Base-by-base conservation (phyloP, 2,113 vertebrate species). In the Rhegmatorhina hoffmannsi region DNA sequence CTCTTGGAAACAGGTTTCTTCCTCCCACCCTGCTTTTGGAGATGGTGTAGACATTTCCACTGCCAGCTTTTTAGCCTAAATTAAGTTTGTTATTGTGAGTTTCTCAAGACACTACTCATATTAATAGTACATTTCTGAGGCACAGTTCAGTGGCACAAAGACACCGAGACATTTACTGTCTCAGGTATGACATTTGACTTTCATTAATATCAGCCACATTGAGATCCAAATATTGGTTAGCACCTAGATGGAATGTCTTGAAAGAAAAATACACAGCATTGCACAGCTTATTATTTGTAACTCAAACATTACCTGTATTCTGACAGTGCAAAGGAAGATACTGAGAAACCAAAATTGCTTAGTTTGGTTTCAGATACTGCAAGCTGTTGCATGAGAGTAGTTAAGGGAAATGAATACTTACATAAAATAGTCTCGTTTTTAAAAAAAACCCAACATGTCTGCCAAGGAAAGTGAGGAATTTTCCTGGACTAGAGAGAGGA, bases 21-120 rank as follows among this genome's bases (percentile, higher is more conserved):
- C 16, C 14, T 95, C 52, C 38, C 1, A 1, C 17, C 11, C 13
- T 16, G 29, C 46, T 78, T 92, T 52, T 56, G 62, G 21, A 69
- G n/a, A 55, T 73, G 17, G 34, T 36, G 10, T 2, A 1, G 19
- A 6, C 0, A 0, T 40, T 38, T 33, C 17, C 23, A 46, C 8
- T 44, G 59, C 3, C 38, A 69, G 26, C 24, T 33, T 85, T 84
- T 72, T 14, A 56, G 25, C 33, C 13, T 31, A 29, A 84, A 70
- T 1, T 0, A 43, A 50, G 10, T 63, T 33, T 38, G 11, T 49
- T 47, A 25, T 26, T 63, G 13, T 36, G 44, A 52, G 13, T 74
- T 93, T 92, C 75, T 26, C 47, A 72, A 75, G 24, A 34, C 18
- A 11, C 11, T 17, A 13, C 2, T 6, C 14, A 4, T 7, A 77